These are phyloP conservation scores for Pocillopora grandis DNA, from an alignment of 92 coral and sea anemone genomes.

Conservation along the genomic window DNA sequence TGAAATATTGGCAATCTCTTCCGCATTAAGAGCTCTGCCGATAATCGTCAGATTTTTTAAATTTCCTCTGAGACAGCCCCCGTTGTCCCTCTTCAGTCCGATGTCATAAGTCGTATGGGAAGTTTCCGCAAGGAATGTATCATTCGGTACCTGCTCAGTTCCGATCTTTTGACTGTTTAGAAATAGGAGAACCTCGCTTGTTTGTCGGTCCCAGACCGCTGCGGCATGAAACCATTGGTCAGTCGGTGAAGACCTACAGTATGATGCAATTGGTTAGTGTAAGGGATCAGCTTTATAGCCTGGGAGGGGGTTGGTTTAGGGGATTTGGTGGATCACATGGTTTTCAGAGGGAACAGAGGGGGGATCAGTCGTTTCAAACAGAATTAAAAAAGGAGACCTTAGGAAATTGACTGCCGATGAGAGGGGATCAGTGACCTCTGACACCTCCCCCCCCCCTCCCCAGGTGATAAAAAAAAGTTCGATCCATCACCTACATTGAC, in stretches of 20 bases:
- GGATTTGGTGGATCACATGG: no score
- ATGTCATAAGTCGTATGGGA: background rate
- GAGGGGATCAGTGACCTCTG: no score
- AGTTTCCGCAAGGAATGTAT: background rate
- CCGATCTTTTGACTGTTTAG: background rate
- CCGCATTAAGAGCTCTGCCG: constrained; percentile 2
- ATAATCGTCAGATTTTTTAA: constrained; percentile 18
- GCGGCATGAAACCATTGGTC: constrained; percentile 15
- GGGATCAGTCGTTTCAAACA: no score
- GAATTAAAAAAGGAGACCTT: no score
- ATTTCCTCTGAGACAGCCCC: background rate
- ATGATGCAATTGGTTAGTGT: no score
- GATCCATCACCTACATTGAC: no score
- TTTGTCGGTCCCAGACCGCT: background rate
- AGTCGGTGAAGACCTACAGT: background rate
- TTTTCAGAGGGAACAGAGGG: no score
- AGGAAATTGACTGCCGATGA: no score
- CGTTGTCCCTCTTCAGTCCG: constrained; percentile 2
- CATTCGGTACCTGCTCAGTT: background rate
- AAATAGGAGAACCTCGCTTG: background rate
- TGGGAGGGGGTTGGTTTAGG: no score
- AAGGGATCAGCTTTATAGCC: no score
- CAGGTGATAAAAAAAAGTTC: no score
- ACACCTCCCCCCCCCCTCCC: no score
- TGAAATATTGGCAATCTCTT: background rate